Percentiles rank a stretch among this genome's conserved stretches.
These are phyloP conservation scores for Rhagoletis pomonella DNA, from an alignment of 1,140 invertebrate genomes.

Conservation along the genomic window DNA sequence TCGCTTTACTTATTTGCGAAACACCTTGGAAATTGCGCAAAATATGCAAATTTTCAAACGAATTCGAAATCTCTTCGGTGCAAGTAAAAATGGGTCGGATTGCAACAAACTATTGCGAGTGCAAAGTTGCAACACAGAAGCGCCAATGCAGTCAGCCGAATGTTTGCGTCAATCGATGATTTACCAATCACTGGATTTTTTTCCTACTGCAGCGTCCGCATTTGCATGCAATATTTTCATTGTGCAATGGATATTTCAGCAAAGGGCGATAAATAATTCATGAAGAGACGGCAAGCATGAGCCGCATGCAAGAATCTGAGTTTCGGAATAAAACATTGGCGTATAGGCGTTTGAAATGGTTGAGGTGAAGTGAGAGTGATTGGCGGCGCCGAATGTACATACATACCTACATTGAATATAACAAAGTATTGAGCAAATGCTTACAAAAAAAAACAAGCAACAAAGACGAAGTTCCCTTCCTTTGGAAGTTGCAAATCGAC, in stretches of 20 bases:
- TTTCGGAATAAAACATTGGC: neutral
- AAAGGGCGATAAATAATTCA: constrained; percentile 46
- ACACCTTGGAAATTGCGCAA: constrained; percentile 25
- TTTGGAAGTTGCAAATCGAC: neutral
- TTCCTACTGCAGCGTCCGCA: neutral
- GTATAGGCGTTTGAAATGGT: too few relatives aligned
- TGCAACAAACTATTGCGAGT: neutral
- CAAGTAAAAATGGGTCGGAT: neutral
- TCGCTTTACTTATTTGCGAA: neutral
- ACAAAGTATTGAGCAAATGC: too few relatives aligned
- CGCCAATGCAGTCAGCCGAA: neutral
- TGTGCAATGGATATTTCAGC: neutral
- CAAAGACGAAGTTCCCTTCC: too few relatives aligned
- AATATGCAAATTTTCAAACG: neutral
- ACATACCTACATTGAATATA: too few relatives aligned
- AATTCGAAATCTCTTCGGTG: neutral
- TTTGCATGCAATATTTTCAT: constrained; percentile 26
- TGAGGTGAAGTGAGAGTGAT: neutral
- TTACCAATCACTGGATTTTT: neutral
- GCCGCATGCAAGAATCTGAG: neutral
- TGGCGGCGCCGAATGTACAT: too few relatives aligned
- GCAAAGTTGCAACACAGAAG: neutral
- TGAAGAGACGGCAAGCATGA: neutral
- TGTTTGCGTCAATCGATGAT: neutral
- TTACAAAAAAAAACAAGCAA: too few relatives aligned